Evolutionary conservation across 1,140 invertebrate species (phyloP).

Genomic region (Drosophila seguyi): DNA sequence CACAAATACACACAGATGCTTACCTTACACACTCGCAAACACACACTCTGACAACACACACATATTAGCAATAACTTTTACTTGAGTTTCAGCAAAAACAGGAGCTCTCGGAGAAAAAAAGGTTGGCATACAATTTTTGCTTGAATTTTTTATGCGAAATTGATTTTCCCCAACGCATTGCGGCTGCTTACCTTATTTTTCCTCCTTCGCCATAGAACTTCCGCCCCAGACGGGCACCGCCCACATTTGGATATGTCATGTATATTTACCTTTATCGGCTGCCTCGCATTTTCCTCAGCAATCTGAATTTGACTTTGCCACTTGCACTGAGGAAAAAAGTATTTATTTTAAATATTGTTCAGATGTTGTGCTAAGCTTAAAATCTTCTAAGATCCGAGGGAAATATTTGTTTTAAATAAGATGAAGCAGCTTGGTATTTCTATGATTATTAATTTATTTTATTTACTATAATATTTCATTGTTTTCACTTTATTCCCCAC

Average conservation of each 20-base stretch:
- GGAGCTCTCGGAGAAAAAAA: constrained; percentile 44
- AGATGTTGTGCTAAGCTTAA: neutral
- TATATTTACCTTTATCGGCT: constrained; percentile 65
- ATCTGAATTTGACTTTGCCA: neutral
- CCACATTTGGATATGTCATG: constrained; percentile 45
- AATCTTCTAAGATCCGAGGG: no score
- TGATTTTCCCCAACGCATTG: constrained; percentile 71
- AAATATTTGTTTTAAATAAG: no score
- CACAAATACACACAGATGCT: constrained; percentile 26
- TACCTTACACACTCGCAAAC: constrained; percentile 10
- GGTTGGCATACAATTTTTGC: constrained; percentile 79
- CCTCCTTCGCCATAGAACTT: constrained; percentile 4
- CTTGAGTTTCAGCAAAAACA: constrained; percentile 40
- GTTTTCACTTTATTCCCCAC: neutral
- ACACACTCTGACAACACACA: constrained; percentile 5
- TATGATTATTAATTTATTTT: neutral
- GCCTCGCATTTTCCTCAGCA: constrained; percentile 5
- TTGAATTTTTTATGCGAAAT: constrained; percentile 82
- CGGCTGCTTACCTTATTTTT: constrained; percentile 12
- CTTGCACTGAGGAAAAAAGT: neutral
- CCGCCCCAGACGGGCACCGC: constrained; percentile 25
- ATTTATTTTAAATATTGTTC: neutral
- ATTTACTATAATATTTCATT: neutral
- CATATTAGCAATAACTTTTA: constrained; percentile 67
- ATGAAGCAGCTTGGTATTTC: no score